These are phyloP conservation scores for Alentia gelatinosa DNA, from an alignment of 2,888 invertebrate genomes.

Conservation along the genomic window DNA sequence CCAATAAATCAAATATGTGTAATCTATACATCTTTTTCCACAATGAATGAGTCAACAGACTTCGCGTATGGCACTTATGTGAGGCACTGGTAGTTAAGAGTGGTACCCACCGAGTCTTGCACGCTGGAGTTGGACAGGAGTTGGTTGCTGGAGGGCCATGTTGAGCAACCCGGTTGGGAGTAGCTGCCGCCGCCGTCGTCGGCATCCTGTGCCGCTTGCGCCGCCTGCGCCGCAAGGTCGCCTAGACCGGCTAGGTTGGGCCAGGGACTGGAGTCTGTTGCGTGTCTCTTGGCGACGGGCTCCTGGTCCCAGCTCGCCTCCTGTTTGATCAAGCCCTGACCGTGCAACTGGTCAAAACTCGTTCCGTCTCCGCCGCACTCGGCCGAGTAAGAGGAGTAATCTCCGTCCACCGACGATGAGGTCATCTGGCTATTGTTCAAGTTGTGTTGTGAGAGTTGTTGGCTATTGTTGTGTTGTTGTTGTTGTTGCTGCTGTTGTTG, in stretches of 20 bases:
- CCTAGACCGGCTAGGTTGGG: slow-evolving; percentile 36
- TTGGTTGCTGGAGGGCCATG: not conserved
- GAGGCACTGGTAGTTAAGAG: too few species aligned
- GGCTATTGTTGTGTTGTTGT: not conserved
- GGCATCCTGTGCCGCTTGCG: not conserved
- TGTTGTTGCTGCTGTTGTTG: not conserved
- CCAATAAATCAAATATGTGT: too few species aligned
- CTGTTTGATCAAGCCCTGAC: not conserved
- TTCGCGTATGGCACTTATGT: too few species aligned
- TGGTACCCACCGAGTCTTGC: slow-evolving; percentile 32
- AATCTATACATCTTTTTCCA: too few species aligned
- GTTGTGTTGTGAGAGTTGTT: not conserved
- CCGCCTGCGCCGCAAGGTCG: slow-evolving; percentile 38
- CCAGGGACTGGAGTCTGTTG: not conserved
- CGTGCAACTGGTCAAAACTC: slow-evolving; percentile 18
- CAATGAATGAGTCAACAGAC: too few species aligned
- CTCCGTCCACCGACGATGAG: not conserved
- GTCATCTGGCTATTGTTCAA: not conserved
- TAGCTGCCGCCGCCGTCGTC: not conserved
- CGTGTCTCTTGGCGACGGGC: not conserved
- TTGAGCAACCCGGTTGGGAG: slow-evolving; percentile 28
- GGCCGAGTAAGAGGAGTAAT: not conserved
- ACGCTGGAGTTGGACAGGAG: not conserved
- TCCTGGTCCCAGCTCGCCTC: slow-evolving; percentile 31
- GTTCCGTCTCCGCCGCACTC: slow-evolving; percentile 20